Evolutionary conservation across 2,797 vertebrate genomes (phyloP).

Genomic region (Pampus argenteus): DNA sequence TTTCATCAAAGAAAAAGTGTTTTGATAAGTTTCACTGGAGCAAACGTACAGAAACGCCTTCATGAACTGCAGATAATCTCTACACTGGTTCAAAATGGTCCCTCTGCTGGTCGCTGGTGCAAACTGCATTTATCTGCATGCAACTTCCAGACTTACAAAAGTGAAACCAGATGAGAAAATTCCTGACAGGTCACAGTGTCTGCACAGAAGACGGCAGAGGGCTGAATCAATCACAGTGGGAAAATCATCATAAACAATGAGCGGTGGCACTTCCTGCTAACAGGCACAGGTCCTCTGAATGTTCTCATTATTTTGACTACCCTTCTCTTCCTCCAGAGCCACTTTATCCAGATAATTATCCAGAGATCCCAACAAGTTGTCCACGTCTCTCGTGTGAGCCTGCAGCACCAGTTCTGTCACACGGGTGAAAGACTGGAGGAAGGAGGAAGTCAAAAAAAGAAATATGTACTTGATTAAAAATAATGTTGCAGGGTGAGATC

Average conservation of each 20-base stretch:
- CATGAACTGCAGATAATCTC: neutral
- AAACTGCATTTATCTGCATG: conserved; percentile 28
- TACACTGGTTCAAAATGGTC: conserved; percentile 9
- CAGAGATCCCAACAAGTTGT: conserved; percentile 80
- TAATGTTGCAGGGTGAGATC: neutral
- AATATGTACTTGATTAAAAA: neutral
- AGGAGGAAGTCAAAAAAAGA: conserved; percentile 27
- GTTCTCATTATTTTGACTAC: conserved; percentile 67
- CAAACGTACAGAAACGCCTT: neutral
- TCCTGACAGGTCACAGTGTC: neutral
- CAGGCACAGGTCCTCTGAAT: conserved; percentile 88
- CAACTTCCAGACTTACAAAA: neutral
- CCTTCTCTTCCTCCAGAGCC: conserved; percentile 83
- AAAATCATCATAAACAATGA: neutral
- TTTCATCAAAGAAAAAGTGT: conserved; percentile 14
- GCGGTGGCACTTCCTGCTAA: conserved; percentile 69
- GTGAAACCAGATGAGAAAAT: neutral
- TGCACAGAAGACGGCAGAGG: neutral
- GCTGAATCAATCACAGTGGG: conserved; percentile 2
- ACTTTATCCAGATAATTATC: conserved; percentile 81
- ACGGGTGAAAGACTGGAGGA: conserved; percentile 88
- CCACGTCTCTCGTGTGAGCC: conserved; percentile 91
- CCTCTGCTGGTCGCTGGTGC: conserved; percentile 52
- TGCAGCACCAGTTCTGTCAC: conserved; percentile 92
- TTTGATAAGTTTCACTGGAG: conserved; percentile 8